These are phyloP conservation scores for Drosophila greeni DNA, from an alignment of 2,888 invertebrate species.

Conservation along the genomic window DNA sequence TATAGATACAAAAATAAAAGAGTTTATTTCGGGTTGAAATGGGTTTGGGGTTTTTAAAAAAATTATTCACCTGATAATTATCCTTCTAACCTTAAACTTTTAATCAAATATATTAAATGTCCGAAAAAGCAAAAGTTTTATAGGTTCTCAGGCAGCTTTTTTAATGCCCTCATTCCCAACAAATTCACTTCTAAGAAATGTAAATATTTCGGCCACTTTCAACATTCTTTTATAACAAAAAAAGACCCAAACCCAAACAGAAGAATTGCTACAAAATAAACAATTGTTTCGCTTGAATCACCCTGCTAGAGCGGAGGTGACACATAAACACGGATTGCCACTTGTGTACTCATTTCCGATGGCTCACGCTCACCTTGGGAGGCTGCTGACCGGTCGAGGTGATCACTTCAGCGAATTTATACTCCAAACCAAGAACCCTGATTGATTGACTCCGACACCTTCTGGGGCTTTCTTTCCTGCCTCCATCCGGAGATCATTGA, in stretches of 20 bases:
- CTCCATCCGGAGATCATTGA: constrained; percentile 18
- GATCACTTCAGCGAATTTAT: constrained; percentile 31
- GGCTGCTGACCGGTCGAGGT: constrained; percentile 48
- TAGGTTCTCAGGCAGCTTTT: not conserved
- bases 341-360: constrained; percentile 60
- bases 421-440: constrained; percentile 27
- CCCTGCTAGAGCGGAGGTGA: constrained; percentile 41
- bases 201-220: constrained; percentile 2
- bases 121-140: not conserved
- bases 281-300: constrained; percentile 32
- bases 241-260: not conserved
- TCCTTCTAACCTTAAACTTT: too few relatives aligned
- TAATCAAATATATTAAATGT: too few relatives aligned
- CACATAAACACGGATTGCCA: constrained; percentile 50
- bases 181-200: constrained; percentile 2
- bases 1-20: not conserved
- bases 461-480: constrained; percentile 29
- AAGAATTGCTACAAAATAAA: constrained; percentile 1
- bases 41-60: too few relatives aligned
- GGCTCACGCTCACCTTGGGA: constrained; percentile 63
- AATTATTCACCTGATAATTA: too few relatives aligned
- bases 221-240: not conserved
- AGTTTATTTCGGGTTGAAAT: not conserved
- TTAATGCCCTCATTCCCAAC: not conserved
- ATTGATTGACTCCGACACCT: constrained; percentile 33